phyloP scores from a whole-genome alignment of 2,888 invertebrate species.

The Acanthosepion esculentum region DNA sequence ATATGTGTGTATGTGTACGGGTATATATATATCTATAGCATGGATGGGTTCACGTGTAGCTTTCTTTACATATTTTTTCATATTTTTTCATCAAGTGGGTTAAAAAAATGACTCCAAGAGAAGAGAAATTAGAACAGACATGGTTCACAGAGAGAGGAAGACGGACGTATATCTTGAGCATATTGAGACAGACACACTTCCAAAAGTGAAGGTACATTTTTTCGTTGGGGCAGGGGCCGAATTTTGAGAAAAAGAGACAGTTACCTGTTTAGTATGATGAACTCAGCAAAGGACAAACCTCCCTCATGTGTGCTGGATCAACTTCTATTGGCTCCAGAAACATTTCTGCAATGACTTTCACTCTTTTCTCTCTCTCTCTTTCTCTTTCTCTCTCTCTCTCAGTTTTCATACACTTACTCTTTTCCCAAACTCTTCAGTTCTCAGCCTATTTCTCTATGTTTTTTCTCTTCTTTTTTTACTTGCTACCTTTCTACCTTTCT shows the following conservation, averaged over 20 bases:
- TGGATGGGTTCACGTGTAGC: not conserved
- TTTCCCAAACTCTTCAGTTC: not conserved
- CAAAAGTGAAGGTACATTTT: slow-evolving; percentile 8
- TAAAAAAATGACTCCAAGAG: not conserved
- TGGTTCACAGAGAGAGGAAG: not conserved
- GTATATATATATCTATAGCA: not conserved
- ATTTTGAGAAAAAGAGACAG: not conserved
- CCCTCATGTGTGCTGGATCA: slow-evolving; percentile 15
- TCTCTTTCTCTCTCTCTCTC: not conserved
- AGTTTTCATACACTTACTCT: not conserved
- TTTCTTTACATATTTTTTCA: not conserved
- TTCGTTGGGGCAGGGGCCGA: not conserved
- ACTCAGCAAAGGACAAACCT: slow-evolving; percentile 18
- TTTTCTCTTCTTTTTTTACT: not conserved
- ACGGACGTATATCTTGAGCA: slow-evolving; percentile 15
- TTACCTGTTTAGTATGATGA: not conserved
- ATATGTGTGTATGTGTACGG: not conserved
- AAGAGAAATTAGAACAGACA: too few species aligned
- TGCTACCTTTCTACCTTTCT: not conserved
- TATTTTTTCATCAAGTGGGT: not conserved
- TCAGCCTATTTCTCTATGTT: not conserved
- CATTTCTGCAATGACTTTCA: slow-evolving; percentile 18
- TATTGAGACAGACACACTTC: slow-evolving; percentile 12
- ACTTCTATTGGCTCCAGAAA: slow-evolving; percentile 15
- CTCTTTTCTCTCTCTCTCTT: not conserved